phyloP scores from a whole-genome alignment of 2,888 invertebrate genomes.

The Linnaemya vulpina region DNA sequence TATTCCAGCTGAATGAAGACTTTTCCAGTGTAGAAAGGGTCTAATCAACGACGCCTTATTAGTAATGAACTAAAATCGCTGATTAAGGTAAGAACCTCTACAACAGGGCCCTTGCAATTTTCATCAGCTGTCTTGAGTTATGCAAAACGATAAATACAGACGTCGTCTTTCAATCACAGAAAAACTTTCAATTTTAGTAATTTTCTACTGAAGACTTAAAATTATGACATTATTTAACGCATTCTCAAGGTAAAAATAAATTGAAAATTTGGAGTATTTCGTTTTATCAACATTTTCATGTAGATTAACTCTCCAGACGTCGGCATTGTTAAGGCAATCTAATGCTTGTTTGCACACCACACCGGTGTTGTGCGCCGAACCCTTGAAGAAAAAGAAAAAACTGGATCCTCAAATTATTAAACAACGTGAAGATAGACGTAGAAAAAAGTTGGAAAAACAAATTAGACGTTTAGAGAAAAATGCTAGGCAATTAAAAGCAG shows the following conservation, averaged over 20 bases:
- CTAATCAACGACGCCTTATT: too few species aligned
- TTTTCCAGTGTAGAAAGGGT: too few species aligned
- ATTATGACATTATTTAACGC: conserved; percentile 76
- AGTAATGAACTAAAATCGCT: background rate
- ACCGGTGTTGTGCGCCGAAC: conserved; percentile 86
- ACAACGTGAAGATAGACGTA: conserved; percentile 91
- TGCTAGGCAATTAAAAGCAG: conserved; percentile 93
- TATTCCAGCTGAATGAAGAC: too few species aligned
- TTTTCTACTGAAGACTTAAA: too few species aligned
- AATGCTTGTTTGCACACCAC: conserved; percentile 76
- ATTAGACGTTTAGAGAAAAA: conserved; percentile 92
- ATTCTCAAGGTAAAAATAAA: conserved; percentile 74
- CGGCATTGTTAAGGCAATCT: conserved; percentile 46
- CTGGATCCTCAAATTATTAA: conserved; percentile 91
- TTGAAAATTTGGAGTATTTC: background rate
- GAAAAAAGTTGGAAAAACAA: conserved; percentile 93
- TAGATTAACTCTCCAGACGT: conserved; percentile 74
- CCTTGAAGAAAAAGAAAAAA: conserved; percentile 94
- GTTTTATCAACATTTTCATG: background rate
- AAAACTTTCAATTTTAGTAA: too few species aligned
- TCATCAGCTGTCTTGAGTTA: conserved; percentile 61
- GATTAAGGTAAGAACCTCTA: background rate
- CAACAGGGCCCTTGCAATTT: background rate
- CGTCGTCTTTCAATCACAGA: background rate
- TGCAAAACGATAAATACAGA: conserved; percentile 66